A percentile compares a stretch with the other conserved stretches of the same genome.
Conservation (phyloP, 64 coral and sea anemone genomes). For the Pocillopora verrucosa region DNA sequence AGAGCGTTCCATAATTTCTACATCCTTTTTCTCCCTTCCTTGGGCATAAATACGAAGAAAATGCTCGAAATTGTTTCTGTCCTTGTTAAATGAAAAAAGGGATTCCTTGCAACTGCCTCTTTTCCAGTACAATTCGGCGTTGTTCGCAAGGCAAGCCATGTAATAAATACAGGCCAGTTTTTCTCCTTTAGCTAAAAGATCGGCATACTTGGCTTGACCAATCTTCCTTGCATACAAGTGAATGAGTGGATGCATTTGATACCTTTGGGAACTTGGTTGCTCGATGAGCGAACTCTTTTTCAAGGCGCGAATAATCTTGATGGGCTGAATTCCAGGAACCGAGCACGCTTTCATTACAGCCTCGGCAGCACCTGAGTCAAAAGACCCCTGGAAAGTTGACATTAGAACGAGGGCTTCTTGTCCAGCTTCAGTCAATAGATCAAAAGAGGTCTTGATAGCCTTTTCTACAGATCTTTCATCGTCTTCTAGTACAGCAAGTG, state of each 20-base stretch:
- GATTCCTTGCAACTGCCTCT: conserved; percentile 25
- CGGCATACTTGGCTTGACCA: neutral
- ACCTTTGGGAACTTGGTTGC: neutral
- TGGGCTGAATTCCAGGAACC: neutral
- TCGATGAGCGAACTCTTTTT: conserved; percentile 1
- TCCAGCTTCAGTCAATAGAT: neutral
- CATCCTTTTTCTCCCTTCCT: neutral
- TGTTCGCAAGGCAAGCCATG: neutral
- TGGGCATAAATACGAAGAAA: neutral
- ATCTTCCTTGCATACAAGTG: conserved; percentile 1
- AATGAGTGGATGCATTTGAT: conserved; percentile 37
- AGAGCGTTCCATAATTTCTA: neutral
- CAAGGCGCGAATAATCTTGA: neutral
- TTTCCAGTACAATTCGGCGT: neutral
- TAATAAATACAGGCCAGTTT: conserved; percentile 19
- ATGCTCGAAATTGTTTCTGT: conserved; percentile 48
- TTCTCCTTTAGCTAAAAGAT: neutral
- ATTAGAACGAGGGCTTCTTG: conserved; percentile 16
- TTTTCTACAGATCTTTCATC: neutral
- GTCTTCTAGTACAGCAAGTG: conserved; percentile 17
- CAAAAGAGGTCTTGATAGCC: conserved; percentile 38
- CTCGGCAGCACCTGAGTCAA: neutral
- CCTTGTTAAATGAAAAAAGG: conserved; percentile 2
- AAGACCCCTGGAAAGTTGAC: neutral
- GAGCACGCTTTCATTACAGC: neutral